These are phyloP conservation scores for Erpobdella octoculata DNA, from an alignment of 2,888 invertebrate species.

Conservation along the genomic window DNA sequence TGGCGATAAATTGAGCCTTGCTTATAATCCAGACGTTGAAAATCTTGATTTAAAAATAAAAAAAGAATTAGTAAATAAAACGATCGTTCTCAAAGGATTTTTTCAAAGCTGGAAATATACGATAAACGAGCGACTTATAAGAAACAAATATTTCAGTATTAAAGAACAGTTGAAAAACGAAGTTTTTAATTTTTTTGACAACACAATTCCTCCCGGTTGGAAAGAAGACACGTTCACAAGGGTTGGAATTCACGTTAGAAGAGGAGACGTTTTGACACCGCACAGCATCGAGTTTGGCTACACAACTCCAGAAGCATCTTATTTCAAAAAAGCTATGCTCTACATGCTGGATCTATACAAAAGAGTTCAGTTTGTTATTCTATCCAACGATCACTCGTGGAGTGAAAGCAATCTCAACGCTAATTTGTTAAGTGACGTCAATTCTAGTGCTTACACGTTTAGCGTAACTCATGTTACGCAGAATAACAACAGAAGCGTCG, in stretches of 20 bases:
- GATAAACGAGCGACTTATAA: constrained; percentile 37
- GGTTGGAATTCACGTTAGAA: constrained; percentile 50
- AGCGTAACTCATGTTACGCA: background rate
- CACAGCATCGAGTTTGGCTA: constrained; percentile 46
- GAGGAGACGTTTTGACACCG: constrained; percentile 50
- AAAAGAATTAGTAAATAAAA: constrained; percentile 11
- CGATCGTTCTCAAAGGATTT: constrained; percentile 39
- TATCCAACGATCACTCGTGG: constrained; percentile 50
- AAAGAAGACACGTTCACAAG: constrained; percentile 34
- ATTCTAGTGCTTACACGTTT: background rate
- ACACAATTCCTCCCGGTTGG: constrained; percentile 35
- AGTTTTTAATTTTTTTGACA: constrained; percentile 36
- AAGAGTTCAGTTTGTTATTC: constrained; percentile 47
- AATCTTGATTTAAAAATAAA: background rate
- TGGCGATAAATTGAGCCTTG: constrained; percentile 7
- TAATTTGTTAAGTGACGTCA: constrained; percentile 30
- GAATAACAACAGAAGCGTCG: constrained; percentile 47
- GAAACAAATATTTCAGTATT: constrained; percentile 41
- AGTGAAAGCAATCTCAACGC: constrained; percentile 37
- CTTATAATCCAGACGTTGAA: constrained; percentile 15
- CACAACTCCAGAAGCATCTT: constrained; percentile 46
- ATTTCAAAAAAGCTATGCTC: constrained; percentile 45
- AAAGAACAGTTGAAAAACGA: constrained; percentile 36
- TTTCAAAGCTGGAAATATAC: constrained; percentile 45
- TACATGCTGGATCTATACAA: constrained; percentile 40